Conservation (phyloP, 2,113 vertebrate species). For the Peucedramus taeniatus region DNA sequence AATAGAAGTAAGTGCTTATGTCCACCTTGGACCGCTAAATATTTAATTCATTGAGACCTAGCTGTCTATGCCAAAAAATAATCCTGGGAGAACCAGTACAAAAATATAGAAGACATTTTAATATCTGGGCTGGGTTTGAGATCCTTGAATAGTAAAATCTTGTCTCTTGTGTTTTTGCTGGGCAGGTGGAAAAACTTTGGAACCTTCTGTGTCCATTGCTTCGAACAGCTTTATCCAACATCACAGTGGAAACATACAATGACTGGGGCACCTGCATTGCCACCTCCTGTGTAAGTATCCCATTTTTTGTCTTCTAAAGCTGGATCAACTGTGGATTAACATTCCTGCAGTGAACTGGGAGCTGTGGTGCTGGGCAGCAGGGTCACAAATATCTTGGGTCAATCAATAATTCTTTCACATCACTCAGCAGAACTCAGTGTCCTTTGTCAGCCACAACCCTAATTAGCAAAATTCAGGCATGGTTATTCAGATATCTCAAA, state of each 20-base stretch:
- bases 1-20: neutral
- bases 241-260: slow-evolving; percentile 91
- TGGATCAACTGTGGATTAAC: neutral
- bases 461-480: neutral
- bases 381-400: neutral
- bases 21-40: neutral
- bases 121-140: neutral
- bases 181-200: slow-evolving; percentile 92
- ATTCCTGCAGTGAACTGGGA: neutral
- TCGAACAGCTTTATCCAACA: slow-evolving; percentile 89
- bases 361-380: neutral
- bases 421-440: neutral
- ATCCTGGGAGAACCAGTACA: neutral
- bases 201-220: slow-evolving; percentile 87
- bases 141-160: neutral
- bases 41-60: neutral
- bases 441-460: neutral
- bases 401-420: neutral
- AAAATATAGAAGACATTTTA: neutral
- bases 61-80: neutral
- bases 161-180: neutral
- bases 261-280: slow-evolving; percentile 98
- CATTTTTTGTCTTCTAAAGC: neutral
- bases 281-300: slow-evolving; percentile 89
- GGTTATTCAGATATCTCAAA: neutral